These are phyloP conservation scores for Lepidochitona cinerea DNA, from an alignment of 2,888 invertebrate species.

Conservation along the genomic window DNA sequence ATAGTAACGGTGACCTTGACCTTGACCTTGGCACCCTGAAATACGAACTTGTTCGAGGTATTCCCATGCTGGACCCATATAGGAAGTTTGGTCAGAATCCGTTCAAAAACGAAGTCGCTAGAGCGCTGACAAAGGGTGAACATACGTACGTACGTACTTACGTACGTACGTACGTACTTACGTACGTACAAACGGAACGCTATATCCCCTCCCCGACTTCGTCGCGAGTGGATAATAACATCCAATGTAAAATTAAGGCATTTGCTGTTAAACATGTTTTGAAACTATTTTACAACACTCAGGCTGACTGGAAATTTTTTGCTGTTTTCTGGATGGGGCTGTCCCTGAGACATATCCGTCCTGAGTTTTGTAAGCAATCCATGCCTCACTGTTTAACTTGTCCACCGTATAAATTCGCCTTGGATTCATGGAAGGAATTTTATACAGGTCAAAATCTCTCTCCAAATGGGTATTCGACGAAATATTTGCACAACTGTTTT, in stretches of 20 bases:
- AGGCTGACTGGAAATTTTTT: constrained; percentile 1
- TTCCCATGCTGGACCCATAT: too few species aligned
- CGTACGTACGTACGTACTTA: neutral
- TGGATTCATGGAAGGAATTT: neutral
- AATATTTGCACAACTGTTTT: neutral
- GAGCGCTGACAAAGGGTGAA: too few species aligned
- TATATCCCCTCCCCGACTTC: too few species aligned
- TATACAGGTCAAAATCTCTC: neutral
- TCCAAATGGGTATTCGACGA: neutral
- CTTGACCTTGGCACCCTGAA: too few species aligned
- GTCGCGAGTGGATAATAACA: too few species aligned
- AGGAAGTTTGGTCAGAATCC: too few species aligned
- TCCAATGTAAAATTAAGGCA: neutral
- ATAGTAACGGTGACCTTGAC: too few species aligned
- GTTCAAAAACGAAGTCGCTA: too few species aligned
- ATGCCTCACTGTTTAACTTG: neutral
- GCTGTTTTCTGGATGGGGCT: constrained; percentile 2
- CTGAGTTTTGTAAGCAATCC: neutral
- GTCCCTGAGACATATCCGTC: neutral
- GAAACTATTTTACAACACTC: neutral
- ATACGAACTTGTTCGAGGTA: too few species aligned
- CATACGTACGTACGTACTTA: too few species aligned
- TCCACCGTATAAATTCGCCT: neutral
- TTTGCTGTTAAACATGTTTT: constrained; percentile 1
- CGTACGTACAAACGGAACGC: too few species aligned